Evolutionary conservation across 2,797 vertebrate genomes (phyloP).

Genomic region (Xerus rutilus): DNA sequence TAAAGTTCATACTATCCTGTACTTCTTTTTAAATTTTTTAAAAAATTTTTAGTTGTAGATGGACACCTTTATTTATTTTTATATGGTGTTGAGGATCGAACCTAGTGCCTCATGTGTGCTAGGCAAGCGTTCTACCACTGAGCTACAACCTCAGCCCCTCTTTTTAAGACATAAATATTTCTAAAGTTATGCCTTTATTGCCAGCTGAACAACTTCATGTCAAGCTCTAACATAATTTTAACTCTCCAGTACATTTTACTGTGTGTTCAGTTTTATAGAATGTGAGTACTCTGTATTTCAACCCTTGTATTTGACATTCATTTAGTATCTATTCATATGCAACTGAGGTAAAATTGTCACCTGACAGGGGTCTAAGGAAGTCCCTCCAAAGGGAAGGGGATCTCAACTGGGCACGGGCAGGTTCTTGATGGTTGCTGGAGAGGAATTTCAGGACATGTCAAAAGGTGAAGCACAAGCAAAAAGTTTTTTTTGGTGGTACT

Average conservation of each 20-base stretch:
- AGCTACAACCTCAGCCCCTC: too few species aligned
- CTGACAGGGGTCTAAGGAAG: not conserved
- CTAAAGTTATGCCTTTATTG: conserved; percentile 1
- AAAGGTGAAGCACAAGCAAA: too few species aligned
- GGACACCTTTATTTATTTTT: too few species aligned
- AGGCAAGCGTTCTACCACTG: too few species aligned
- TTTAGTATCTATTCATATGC: not conserved
- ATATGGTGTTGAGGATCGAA: too few species aligned
- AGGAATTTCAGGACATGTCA: too few species aligned
- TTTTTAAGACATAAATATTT: conserved; percentile 42
- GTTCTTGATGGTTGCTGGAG: too few species aligned
- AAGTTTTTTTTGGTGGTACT: too few species aligned
- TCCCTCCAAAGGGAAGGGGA: too few species aligned
- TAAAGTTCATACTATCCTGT: not conserved
- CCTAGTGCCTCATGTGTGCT: too few species aligned
- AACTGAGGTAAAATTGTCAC: not conserved
- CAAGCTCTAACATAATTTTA: conserved; percentile 46
- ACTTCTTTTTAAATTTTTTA: not conserved
- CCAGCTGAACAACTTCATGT: not conserved
- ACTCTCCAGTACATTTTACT: not conserved
- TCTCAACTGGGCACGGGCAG: too few species aligned
- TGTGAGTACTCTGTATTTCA: not conserved
- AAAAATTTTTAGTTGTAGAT: too few species aligned
- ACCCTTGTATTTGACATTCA: not conserved
- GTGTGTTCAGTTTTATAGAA: conserved; percentile 30